These are phyloP conservation scores for Periophthalmus magnuspinnatus DNA, from an alignment of 2,797 vertebrate genomes.

Conservation along the genomic window DNA sequence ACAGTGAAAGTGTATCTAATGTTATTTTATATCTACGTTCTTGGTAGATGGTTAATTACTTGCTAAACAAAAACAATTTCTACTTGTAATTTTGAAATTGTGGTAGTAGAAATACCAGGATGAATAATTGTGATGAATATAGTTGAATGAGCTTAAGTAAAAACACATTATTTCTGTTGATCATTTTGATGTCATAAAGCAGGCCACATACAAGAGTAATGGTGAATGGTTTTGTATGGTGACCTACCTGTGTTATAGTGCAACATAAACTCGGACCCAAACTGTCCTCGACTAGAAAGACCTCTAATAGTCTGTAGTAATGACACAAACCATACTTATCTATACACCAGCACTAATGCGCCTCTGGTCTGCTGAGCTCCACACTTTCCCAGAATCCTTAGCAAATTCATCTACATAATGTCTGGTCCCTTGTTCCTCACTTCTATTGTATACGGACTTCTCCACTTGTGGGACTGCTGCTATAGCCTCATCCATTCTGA, in stretches of 20 bases:
- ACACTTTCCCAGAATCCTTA: slow-evolving; percentile 3
- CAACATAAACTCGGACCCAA: neutral
- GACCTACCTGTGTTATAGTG: neutral
- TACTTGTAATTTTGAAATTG: no score
- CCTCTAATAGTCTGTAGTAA: neutral
- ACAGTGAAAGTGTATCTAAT: neutral
- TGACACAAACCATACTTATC: neutral
- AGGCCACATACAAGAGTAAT: no score
- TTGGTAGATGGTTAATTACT: neutral
- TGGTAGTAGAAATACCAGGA: no score
- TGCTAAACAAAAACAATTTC: neutral
- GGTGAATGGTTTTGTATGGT: neutral
- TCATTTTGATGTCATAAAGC: no score
- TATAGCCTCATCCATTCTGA: neutral
- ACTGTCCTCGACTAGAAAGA: neutral
- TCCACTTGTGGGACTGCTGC: neutral
- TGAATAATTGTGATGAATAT: no score
- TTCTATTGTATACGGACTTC: slow-evolving; percentile 1
- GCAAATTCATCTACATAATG: neutral
- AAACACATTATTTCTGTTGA: no score
- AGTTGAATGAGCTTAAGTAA: no score
- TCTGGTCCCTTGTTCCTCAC: neutral
- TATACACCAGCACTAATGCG: neutral
- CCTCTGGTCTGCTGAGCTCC: neutral
- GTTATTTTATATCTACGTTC: no score